Evolutionary conservation across 1,140 invertebrate genomes (phyloP).

Genomic region (Sinella curviseta): DNA sequence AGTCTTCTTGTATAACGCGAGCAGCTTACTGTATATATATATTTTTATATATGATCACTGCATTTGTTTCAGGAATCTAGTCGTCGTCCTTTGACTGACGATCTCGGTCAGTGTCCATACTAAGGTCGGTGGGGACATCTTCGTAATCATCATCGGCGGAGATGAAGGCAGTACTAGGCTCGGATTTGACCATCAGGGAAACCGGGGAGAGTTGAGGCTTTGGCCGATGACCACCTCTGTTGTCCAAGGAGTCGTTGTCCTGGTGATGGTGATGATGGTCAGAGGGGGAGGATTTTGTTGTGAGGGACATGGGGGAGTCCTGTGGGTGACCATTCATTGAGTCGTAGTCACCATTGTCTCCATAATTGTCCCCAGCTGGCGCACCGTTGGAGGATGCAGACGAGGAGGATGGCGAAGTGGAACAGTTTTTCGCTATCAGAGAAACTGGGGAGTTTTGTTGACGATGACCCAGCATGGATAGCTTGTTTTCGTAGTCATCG

Average conservation of each 20-base stretch:
- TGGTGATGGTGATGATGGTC: conserved; percentile 26
- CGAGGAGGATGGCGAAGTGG: conserved; percentile 11
- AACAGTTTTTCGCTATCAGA: conserved; percentile 36
- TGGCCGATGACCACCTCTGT: conserved; percentile 13
- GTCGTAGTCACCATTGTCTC: conserved; percentile 19
- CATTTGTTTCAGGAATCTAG: no score
- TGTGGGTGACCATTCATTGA: conserved; percentile 25
- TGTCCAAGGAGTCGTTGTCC: conserved; percentile 23
- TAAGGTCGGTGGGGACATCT: conserved; percentile 53
- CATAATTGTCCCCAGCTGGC: not conserved
- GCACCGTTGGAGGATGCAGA: not conserved
- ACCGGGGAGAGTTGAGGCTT: conserved; percentile 15
- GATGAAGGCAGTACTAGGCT: conserved; percentile 32
- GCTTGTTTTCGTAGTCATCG: conserved; percentile 19
- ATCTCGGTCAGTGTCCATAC: conserved; percentile 51
- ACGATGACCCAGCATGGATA: conserved; percentile 23
- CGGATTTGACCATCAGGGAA: not conserved
- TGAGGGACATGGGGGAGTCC: conserved; percentile 33
- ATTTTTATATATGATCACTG: no score
- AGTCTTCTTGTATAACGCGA: no score
- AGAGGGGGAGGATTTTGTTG: conserved; percentile 29
- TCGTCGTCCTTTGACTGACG: conserved; percentile 32
- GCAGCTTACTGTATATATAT: no score
- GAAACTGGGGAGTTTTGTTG: conserved; percentile 22
- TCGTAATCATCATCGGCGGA: conserved; percentile 47